phyloP scores from a whole-genome alignment of 2,797 vertebrate genomes.

The Chloroceryle amazona region DNA sequence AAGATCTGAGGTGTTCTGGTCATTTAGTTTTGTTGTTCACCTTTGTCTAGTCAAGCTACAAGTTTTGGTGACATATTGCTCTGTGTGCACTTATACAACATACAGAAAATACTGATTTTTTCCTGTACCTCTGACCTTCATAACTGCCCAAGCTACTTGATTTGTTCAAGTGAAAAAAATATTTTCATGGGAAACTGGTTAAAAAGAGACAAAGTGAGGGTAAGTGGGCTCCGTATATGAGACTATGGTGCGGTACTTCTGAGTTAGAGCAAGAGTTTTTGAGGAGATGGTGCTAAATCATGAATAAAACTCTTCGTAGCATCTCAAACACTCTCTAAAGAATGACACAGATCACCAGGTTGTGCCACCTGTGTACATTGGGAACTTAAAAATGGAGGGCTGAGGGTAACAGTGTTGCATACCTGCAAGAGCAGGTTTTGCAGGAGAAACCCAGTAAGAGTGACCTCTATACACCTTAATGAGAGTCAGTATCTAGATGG shows the following conservation, averaged over 20 bases:
- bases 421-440: not conserved
- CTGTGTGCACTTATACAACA: not conserved
- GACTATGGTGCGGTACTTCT: not conserved
- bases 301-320: not conserved
- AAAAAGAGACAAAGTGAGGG: not conserved
- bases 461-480: not conserved
- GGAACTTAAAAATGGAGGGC: not conserved
- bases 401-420: fast-evolving
- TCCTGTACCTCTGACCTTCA: not conserved
- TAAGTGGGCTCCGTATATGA: not conserved
- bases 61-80: not conserved
- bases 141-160: not conserved
- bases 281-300: not conserved
- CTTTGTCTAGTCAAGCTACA: not conserved
- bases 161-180: not conserved
- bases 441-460: fast-evolving
- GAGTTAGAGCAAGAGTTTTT: not conserved
- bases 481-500: not conserved
- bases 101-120: not conserved
- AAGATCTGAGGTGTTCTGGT: not conserved
- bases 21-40: not conserved
- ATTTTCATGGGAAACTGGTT: not conserved
- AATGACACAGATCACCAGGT: not conserved
- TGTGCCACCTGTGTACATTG: not conserved
- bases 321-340: not conserved